These are phyloP conservation scores for Phoxinus dragarum DNA, from an alignment of 2,797 vertebrate genomes.

Conservation along the genomic window DNA sequence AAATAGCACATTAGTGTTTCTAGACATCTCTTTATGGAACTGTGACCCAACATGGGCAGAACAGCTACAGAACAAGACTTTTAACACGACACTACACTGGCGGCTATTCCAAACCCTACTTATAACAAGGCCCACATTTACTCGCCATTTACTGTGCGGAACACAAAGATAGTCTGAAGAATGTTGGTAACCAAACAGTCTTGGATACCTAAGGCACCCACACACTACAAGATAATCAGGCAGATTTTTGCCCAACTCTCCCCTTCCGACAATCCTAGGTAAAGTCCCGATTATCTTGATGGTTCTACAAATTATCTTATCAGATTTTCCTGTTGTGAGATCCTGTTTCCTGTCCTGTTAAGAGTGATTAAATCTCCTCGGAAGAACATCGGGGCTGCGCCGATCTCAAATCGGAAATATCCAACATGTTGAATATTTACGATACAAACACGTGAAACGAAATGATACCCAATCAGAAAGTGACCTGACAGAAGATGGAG, in stretches of 20 bases:
- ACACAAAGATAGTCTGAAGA: neutral
- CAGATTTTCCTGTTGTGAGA: neutral
- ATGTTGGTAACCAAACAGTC: neutral
- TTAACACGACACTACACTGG: neutral
- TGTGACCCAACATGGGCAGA: neutral
- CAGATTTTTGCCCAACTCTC: no score
- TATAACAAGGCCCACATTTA: neutral
- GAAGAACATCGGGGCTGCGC: no score
- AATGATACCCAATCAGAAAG: neutral
- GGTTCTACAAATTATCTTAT: no score
- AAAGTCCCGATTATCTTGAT: no score
- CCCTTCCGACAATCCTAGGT: no score
- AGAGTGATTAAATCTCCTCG: neutral
- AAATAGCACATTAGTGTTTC: slow-evolving; percentile 66
- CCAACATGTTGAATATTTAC: neutral
- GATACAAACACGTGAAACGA: neutral
- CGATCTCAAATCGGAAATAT: neutral
- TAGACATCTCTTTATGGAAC: slow-evolving; percentile 2
- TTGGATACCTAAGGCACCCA: neutral
- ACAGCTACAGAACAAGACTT: slow-evolving; percentile 1
- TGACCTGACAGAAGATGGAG: neutral
- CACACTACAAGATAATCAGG: no score
- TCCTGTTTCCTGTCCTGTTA: no score
- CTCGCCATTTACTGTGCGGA: neutral
- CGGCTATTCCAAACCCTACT: neutral